Percentiles rank a stretch among this genome's conserved stretches.
phyloP scores from a whole-genome alignment of 2,113 vertebrate genomes.

The Cyphomyrus discorhynchus region DNA sequence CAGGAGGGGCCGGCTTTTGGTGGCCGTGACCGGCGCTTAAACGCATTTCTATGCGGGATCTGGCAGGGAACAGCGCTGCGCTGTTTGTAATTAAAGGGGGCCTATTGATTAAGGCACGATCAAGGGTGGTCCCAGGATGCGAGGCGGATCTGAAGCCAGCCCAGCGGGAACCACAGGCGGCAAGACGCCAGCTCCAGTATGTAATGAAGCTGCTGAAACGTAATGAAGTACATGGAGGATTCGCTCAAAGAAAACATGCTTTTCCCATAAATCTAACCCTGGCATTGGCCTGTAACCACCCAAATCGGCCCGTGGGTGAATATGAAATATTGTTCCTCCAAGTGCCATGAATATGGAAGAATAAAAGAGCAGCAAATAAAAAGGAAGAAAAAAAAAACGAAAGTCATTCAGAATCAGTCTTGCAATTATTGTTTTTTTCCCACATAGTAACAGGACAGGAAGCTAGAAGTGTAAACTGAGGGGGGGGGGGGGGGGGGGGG shows the following conservation, averaged over 20 bases:
- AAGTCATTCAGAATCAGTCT: neutral
- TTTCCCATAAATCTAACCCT: conserved; percentile 17
- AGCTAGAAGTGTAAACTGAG: neutral
- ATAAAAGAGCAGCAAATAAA: conserved; percentile 12
- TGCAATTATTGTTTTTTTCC: neutral
- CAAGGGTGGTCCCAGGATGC: neutral
- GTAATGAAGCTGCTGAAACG: neutral
- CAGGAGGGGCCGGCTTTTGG: neutral
- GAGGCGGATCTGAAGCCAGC: neutral
- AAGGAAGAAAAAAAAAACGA: conserved; percentile 18
- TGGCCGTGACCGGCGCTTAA: neutral
- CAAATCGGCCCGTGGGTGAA: neutral
- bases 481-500: neutral
- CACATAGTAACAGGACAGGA: conserved; percentile 1
- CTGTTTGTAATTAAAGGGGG: conserved; percentile 3
- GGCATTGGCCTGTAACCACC: neutral
- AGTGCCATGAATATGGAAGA: neutral
- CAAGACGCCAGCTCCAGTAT: neutral
- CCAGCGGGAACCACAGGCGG: neutral
- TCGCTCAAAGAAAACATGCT: neutral
- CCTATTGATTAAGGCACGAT: neutral
- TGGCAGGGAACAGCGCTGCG: neutral
- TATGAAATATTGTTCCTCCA: neutral
- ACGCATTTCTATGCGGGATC: neutral
- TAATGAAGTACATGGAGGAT: neutral